These are phyloP conservation scores for Anastrepha ludens DNA, from an alignment of 1,140 invertebrate genomes.

Conservation along the genomic window DNA sequence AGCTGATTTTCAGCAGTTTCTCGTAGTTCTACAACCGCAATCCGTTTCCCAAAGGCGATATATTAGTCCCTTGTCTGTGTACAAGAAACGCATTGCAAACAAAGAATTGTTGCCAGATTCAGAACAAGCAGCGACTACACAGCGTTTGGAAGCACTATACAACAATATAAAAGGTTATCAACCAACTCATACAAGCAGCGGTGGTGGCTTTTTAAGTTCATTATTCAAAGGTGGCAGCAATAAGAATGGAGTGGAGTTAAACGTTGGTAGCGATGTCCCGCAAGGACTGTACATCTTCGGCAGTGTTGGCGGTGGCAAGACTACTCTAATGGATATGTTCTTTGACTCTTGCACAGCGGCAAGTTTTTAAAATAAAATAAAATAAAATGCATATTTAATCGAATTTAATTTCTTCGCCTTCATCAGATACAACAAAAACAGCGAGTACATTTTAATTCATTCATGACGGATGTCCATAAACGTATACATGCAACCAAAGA, in stretches of 20 bases:
- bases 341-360: constrained; percentile 84
- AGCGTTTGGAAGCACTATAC: constrained; percentile 83
- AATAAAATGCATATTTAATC: neutral
- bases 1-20: constrained; percentile 54
- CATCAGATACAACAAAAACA: constrained; percentile 80
- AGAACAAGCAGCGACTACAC: constrained; percentile 82
- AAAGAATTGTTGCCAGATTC: constrained; percentile 81
- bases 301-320: constrained; percentile 95
- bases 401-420: too few relatives aligned
- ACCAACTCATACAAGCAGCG: constrained; percentile 72
- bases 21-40: constrained; percentile 53
- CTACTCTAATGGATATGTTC: constrained; percentile 99
- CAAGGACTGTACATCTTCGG: constrained; percentile 90
- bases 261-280: constrained; percentile 75
- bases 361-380: constrained; percentile 62
- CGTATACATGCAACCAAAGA: constrained; percentile 89
- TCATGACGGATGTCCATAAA: constrained; percentile 97
- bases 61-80: constrained; percentile 75
- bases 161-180: constrained; percentile 79
- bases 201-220: constrained; percentile 75
- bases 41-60: constrained; percentile 59
- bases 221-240: constrained; percentile 60
- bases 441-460: constrained; percentile 96
- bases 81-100: constrained; percentile 78
- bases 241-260: constrained; percentile 59